Conservation (phyloP, 1,140 invertebrate species). For the Formica selysi region DNA sequence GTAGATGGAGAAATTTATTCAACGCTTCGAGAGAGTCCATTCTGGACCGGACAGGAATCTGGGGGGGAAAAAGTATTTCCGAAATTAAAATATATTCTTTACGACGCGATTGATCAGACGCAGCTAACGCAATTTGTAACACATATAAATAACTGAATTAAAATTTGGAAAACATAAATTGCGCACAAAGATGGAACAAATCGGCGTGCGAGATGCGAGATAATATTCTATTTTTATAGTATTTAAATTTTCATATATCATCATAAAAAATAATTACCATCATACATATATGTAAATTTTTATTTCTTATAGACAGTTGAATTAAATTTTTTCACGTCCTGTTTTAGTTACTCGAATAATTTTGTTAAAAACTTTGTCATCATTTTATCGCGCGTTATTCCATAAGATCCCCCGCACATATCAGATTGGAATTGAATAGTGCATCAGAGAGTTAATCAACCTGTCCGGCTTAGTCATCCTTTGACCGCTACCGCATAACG, state of each 20-base stretch:
- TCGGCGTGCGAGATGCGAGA: neutral
- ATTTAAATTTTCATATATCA: neutral
- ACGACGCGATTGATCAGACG: constrained; percentile 38
- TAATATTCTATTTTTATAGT: neutral
- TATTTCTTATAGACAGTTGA: neutral
- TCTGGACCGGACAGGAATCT: neutral
- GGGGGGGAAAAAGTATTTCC: neutral
- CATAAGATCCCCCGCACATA: neutral
- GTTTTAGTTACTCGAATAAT: constrained; percentile 11
- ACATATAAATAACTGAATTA: constrained; percentile 15
- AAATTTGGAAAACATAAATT: constrained; percentile 21
- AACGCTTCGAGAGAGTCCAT: constrained; percentile 6
- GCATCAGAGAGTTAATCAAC: constrained; percentile 59
- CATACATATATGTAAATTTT: neutral
- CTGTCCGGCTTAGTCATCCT: constrained; percentile 57
- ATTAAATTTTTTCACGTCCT: neutral
- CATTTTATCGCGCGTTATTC: neutral
- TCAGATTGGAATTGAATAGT: constrained; percentile 51
- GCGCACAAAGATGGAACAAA: neutral
- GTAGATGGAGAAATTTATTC: constrained; percentile 50
- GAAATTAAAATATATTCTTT: constrained; percentile 43
- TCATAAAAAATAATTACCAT: constrained; percentile 1
- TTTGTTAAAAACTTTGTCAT: constrained; percentile 19
- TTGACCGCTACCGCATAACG: constrained; percentile 60
- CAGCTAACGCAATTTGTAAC: constrained; percentile 33